These are phyloP conservation scores for Hippopotamyrus pictus DNA, from an alignment of 2,797 vertebrate genomes.

Conservation along the genomic window DNA sequence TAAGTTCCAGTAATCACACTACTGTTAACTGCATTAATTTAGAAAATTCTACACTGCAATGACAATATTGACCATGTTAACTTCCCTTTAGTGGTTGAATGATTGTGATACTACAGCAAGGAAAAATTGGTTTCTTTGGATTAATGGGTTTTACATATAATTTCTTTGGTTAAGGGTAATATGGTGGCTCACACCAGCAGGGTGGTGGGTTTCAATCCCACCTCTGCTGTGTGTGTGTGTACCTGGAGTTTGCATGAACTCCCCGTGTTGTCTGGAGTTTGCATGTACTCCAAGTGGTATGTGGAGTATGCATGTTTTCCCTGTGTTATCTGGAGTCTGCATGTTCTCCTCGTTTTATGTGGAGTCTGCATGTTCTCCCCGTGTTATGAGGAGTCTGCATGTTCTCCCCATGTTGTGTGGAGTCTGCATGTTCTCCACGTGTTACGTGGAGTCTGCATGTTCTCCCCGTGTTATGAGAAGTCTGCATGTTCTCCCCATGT, in stretches of 20 bases:
- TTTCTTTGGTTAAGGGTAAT: neutral
- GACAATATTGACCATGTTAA: neutral
- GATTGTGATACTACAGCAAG: neutral
- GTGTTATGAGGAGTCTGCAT: no score
- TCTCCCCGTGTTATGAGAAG: no score
- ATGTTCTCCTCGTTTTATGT: no score
- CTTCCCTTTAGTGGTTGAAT: neutral
- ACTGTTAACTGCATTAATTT: neutral
- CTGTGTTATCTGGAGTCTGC: no score
- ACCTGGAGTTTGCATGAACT: neutral
- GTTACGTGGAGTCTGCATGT: no score
- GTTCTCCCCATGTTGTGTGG: no score
- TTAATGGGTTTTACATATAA: neutral
- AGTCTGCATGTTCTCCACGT: no score
- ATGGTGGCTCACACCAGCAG: neutral
- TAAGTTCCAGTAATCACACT: neutral
- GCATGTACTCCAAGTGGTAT: neutral
- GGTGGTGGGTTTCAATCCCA: neutral
- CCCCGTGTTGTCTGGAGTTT: neutral
- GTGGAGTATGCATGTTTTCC: no score
- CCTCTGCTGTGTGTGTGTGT: neutral
- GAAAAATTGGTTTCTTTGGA: neutral
- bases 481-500: no score
- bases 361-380: no score
- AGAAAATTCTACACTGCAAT: neutral